phyloP scores from a whole-genome alignment of 1,140 invertebrate species.

The Zaprionus nigranus region DNA sequence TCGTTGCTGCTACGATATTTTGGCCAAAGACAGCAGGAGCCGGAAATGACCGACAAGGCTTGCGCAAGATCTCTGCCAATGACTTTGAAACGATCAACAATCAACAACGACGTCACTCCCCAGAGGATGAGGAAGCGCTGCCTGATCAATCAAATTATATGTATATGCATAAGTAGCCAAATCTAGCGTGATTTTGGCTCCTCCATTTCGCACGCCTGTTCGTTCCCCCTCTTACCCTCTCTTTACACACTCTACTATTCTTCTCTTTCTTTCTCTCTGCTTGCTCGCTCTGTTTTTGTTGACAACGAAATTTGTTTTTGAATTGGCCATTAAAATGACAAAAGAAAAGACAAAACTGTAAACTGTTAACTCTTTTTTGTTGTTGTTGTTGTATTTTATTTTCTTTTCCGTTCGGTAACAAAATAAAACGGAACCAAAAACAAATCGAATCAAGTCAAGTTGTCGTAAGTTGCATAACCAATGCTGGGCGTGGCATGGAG shows the following conservation, averaged over 20 bases:
- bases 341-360: conserved; percentile 47
- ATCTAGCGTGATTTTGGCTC: conserved; percentile 28
- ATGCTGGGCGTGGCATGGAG: neutral
- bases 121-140: neutral
- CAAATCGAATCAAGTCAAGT: conserved; percentile 7
- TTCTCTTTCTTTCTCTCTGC: neutral
- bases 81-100: conserved; percentile 15
- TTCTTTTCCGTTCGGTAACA: conserved; percentile 27
- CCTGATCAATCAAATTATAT: conserved; percentile 42
- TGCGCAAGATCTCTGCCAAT: conserved; percentile 30
- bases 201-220: too few relatives aligned
- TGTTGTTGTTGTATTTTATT: conserved; percentile 1
- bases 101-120: conserved; percentile 13
- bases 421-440: conserved; percentile 6
- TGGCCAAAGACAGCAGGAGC: conserved; percentile 39
- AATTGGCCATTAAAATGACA: conserved; percentile 41
- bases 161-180: conserved; percentile 35
- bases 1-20: neutral
- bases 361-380: conserved; percentile 12
- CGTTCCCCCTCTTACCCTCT: neutral
- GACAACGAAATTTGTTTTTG: conserved; percentile 45
- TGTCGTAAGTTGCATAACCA: conserved; percentile 2
- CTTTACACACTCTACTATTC: neutral
- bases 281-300: conserved; percentile 19
- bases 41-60: conserved; percentile 35